Evolutionary conservation across 2,113 vertebrate genomes (phyloP).

Genomic region (Chaetodon trifascialis): DNA sequence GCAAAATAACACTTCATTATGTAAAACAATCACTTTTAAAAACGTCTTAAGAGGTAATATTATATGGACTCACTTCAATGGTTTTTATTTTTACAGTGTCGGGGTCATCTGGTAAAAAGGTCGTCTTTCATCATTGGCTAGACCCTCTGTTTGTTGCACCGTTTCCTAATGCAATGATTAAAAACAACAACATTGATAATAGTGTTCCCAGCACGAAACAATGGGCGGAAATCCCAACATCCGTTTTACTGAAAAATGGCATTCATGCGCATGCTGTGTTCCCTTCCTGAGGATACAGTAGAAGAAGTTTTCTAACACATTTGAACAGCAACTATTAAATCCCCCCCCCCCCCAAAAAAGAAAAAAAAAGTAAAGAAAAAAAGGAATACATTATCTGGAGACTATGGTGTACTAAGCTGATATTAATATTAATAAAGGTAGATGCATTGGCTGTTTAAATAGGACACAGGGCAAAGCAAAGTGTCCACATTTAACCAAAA

Average conservation of each 20-base stretch:
- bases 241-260: conserved; percentile 79
- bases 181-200: conserved; percentile 80
- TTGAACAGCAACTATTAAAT: conserved; percentile 50
- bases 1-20: background rate
- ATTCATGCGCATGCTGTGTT: conserved; percentile 75
- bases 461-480: background rate
- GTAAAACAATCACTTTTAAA: background rate
- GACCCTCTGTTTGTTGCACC: conserved; percentile 77
- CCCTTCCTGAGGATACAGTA: conserved; percentile 77
- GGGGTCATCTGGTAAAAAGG: conserved; percentile 66
- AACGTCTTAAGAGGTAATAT: background rate
- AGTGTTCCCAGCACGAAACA: conserved; percentile 81
- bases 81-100: background rate
- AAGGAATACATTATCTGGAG: background rate
- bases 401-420: background rate
- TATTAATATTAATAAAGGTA: background rate
- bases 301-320: conserved; percentile 75
- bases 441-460: background rate
- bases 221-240: conserved; percentile 84
- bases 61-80: background rate
- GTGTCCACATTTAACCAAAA: background rate
- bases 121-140: conserved; percentile 70
- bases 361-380: background rate
- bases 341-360: background rate
- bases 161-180: conserved; percentile 80